Base-by-base conservation (phyloP, 2,888 invertebrate species). In the Lathronympha strigana region DNA sequence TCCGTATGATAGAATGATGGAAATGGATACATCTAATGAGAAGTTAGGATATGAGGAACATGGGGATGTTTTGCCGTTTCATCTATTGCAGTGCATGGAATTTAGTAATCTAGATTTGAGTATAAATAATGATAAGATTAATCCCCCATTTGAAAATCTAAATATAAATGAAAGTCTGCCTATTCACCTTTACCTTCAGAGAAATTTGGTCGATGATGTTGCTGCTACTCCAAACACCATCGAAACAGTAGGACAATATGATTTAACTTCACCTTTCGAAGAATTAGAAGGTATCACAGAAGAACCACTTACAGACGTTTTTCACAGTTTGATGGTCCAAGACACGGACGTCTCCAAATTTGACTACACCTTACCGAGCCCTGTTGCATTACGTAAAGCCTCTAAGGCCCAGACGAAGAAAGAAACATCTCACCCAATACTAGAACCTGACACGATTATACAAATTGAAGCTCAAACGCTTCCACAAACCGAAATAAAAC, bases 11-110 rank as follows among this genome's bases (percentile, higher is more conserved):
- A 17, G 17, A 19, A 55, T 23, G 0, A 43, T 11, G 15, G 43
- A 28, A 28, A 43, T 1, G 1, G n/a, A 38, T 36, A 8, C 0
- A 4, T 4, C 19, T 28, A 1, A 28, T 19, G 3, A 28, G 40
- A 55, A 43, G 13, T 19, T 28, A 8, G 28, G 25, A 13, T 55
- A 43, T 17, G 28, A 15, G 19, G 17, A 36, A 23, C 36, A 53
- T 21, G 53, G 23, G 13, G 36, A 53, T n/a, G 36, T 38, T n/a
- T 19, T 53, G 36, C 36, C 53, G 6, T 53, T 53, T 21, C 53
- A 53, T 53, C n/a, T 19, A 11, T 36, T 53, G 4, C 36, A 53
- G 2, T 36, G 36, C 53, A 21, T 8, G n/a, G 53, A 36, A 4
- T 36, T 38, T 21, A 33, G 6, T 21, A 4, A 53, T 1, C 13